Conservation (phyloP, 1,140 invertebrate species). For the Metaphire vulgaris region DNA sequence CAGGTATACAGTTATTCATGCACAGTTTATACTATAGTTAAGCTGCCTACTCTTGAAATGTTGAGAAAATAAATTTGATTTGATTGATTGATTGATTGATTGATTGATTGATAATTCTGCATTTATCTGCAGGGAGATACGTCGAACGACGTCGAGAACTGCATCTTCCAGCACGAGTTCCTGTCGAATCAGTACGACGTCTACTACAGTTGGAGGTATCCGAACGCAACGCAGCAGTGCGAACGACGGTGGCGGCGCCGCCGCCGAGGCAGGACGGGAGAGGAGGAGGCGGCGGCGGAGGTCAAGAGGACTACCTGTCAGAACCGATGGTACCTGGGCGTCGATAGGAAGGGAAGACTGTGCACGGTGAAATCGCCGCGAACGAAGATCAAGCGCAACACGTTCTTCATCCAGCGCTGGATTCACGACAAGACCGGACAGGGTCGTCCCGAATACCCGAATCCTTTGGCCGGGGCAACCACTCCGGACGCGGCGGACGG, state of each 20-base stretch:
- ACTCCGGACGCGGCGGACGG: background rate
- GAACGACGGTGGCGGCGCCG: too few relatives aligned
- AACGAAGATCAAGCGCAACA: background rate
- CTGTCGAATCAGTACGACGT: background rate
- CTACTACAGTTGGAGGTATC: background rate
- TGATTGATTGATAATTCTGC: too few relatives aligned
- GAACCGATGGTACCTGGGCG: background rate
- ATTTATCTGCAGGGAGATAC: background rate
- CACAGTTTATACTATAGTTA: too few relatives aligned
- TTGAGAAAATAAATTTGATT: too few relatives aligned
- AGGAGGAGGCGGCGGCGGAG: too few relatives aligned
- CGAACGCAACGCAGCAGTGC: background rate
- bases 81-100: too few relatives aligned
- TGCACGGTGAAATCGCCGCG: background rate
- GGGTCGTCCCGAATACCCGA: background rate
- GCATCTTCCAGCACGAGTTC: background rate
- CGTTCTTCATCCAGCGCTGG: background rate
- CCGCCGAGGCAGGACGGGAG: too few relatives aligned
- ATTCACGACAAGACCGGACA: background rate
- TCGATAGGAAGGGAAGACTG: background rate
- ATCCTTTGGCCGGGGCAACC: background rate
- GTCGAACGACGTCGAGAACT: background rate
- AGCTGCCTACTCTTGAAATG: too few relatives aligned
- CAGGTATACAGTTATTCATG: too few relatives aligned
- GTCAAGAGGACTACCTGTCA: background rate